Conservation (phyloP, 2,888 invertebrate genomes). For the Nemotelus nigrinus region DNA sequence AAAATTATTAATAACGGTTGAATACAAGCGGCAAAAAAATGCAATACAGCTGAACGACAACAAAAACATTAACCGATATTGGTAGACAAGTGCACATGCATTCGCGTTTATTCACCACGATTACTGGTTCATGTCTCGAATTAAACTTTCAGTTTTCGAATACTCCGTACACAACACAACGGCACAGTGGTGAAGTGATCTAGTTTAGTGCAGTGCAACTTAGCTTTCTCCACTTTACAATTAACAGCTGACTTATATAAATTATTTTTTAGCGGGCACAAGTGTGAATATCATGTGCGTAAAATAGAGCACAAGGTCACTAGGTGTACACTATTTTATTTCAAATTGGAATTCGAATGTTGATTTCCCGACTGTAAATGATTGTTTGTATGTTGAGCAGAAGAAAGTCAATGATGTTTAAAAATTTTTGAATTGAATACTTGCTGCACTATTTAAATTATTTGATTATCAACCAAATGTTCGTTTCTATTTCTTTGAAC, state of each 20-base stretch:
- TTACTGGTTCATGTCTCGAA: constrained; percentile 23
- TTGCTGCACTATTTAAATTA: background rate
- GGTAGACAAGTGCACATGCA: background rate
- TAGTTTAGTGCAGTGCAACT: background rate
- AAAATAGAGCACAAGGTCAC: constrained; percentile 13
- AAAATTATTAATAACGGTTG: no score
- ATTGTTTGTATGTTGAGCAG: background rate
- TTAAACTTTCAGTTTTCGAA: background rate
- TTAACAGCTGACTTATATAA: constrained; percentile 37
- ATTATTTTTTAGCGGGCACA: constrained; percentile 9
- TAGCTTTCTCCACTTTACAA: constrained; percentile 34
- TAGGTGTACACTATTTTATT: background rate
- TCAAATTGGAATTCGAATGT: background rate
- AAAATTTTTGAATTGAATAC: no score
- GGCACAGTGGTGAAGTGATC: background rate
- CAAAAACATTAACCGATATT: constrained; percentile 12
- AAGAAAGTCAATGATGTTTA: no score
- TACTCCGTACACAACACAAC: background rate
- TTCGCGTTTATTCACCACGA: background rate
- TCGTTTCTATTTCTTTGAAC: background rate
- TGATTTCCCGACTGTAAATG: background rate
- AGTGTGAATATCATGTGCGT: constrained; percentile 18
- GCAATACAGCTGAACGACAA: background rate
- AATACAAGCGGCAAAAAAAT: no score
- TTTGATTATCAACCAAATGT: constrained; percentile 4